Conservation (phyloP, 2,797 vertebrate genomes). For the Distichodus sexfasciatus region DNA sequence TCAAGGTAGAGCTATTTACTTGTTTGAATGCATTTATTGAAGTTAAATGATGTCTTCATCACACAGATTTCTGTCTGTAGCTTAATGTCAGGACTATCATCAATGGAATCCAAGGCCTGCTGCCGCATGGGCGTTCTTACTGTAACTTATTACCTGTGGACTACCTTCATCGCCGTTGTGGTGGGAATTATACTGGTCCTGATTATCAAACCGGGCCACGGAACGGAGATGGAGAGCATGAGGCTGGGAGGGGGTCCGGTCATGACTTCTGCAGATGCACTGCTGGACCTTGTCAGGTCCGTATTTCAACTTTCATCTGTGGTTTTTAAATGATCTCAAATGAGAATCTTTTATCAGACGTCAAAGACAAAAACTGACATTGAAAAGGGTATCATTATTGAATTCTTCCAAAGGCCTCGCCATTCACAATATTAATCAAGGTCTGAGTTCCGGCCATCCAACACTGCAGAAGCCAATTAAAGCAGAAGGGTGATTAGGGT, state of each 20-base stretch:
- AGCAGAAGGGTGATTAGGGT: conserved; percentile 53
- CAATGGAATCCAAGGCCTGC: conserved; percentile 86
- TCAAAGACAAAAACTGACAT: no score
- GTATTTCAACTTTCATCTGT: background rate
- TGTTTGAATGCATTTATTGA: background rate
- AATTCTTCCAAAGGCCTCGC: background rate
- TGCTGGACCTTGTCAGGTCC: conserved; percentile 87
- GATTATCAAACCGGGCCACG: conserved; percentile 81
- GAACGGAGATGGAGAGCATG: conserved; percentile 78
- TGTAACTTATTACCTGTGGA: conserved; percentile 90
- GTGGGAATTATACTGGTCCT: conserved; percentile 82
- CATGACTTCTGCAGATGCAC: conserved; percentile 83
- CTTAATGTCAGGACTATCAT: conserved; percentile 87
- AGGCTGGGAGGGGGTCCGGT: conserved; percentile 74
- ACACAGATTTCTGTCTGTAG: conserved; percentile 58
- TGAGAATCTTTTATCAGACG: no score
- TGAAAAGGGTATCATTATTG: no score
- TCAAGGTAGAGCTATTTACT: conserved; percentile 73
- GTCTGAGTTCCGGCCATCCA: conserved; percentile 4
- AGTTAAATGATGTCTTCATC: background rate
- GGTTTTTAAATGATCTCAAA: no score
- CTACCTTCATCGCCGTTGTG: conserved; percentile 86
- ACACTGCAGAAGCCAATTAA: conserved; percentile 63
- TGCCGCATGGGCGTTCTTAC: conserved; percentile 86
- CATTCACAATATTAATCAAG: background rate